Evolutionary conservation across 2,113 vertebrate species (phyloP).

Genomic region (Sphyrna mokarran): DNA sequence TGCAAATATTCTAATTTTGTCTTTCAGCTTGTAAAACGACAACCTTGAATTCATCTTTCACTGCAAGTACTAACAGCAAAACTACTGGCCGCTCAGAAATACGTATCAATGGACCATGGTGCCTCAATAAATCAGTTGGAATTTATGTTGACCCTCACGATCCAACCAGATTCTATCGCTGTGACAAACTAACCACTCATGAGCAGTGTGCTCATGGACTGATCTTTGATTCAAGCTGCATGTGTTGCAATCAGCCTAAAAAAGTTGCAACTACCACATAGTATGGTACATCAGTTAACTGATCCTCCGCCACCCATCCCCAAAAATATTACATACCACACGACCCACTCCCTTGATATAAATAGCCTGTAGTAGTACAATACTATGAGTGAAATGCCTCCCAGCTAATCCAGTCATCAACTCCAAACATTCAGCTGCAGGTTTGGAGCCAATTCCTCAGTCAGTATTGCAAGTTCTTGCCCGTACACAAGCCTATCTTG

Average conservation of each 20-base stretch:
- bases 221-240: conserved; percentile 55
- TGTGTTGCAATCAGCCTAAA: conserved; percentile 56
- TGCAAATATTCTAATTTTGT: not conserved
- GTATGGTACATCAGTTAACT: not conserved
- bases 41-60: not conserved
- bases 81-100: not conserved
- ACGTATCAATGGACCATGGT: not conserved
- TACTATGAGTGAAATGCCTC: not conserved
- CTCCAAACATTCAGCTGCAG: not conserved
- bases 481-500: not conserved
- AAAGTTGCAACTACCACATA: not conserved
- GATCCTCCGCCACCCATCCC: too few relatives aligned
- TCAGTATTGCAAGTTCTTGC: not conserved
- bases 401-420: not conserved
- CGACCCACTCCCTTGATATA: not conserved
- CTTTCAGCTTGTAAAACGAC: not conserved
- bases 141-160: not conserved
- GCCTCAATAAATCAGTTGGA: not conserved
- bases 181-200: not conserved
- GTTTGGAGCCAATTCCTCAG: not conserved
- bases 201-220: conserved; percentile 47
- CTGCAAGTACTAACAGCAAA: not conserved
- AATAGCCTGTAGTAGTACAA: not conserved
- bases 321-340: not conserved
- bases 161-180: not conserved